A percentile compares a stretch with the other conserved stretches of the same genome.
phyloP scores from a whole-genome alignment of 2,888 invertebrate genomes.

The Elgonia sp. region DNA sequence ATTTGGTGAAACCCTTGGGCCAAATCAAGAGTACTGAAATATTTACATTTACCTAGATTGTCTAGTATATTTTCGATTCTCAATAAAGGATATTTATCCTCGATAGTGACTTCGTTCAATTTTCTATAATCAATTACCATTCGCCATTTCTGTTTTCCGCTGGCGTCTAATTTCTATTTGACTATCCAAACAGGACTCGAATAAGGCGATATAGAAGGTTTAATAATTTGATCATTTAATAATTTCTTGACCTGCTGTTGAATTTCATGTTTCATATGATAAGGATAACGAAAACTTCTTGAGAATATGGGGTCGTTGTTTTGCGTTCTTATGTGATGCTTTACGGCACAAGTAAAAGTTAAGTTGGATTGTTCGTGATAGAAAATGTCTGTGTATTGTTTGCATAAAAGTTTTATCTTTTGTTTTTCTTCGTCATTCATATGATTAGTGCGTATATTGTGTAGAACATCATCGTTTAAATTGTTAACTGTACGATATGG shows the following conservation, averaged over 20 bases:
- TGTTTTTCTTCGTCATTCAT: slow-evolving; percentile 29
- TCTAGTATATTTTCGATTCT: slow-evolving; percentile 28
- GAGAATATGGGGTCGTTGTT: slow-evolving; percentile 29
- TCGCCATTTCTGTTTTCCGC: slow-evolving; percentile 33
- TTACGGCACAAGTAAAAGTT: slow-evolving; percentile 22
- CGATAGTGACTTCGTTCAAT: slow-evolving; percentile 20
- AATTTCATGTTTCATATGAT: slow-evolving; percentile 30
- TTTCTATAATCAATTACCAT: slow-evolving; percentile 46
- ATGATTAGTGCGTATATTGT: slow-evolving; percentile 22
- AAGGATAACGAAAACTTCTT: slow-evolving; percentile 23
- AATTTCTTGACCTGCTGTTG: slow-evolving; percentile 37
- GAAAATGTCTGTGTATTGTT: slow-evolving; percentile 27
- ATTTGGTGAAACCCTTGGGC: slow-evolving; percentile 25
- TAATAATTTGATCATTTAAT: slow-evolving; percentile 28
- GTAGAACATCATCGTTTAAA: slow-evolving; percentile 1
- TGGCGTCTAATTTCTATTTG: slow-evolving; percentile 30
- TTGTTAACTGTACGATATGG: background rate
- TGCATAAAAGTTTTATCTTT: slow-evolving; percentile 12
- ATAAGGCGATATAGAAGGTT: slow-evolving; percentile 30
- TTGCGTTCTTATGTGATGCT: slow-evolving; percentile 10
- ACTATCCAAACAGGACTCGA: slow-evolving; percentile 37
- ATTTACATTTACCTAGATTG: slow-evolving; percentile 18
- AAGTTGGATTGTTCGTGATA: slow-evolving; percentile 23
- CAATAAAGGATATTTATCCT: slow-evolving; percentile 35
- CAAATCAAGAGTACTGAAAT: slow-evolving; percentile 24